These are phyloP conservation scores for Beaufortia kweichowensis DNA, from an alignment of 2,113 vertebrate species.

Conservation along the genomic window DNA sequence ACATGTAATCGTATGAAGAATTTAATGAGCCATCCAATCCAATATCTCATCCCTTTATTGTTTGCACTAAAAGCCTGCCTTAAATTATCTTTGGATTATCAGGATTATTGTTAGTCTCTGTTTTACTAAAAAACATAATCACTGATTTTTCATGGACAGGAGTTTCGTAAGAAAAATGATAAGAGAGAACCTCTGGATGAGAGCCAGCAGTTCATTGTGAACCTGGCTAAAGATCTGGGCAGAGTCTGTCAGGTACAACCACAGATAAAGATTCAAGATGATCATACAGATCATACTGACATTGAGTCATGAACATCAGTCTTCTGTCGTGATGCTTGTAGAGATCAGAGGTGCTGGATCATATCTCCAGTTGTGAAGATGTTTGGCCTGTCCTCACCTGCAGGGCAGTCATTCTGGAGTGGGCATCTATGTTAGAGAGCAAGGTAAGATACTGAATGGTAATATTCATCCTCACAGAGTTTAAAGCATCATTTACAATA, in stretches of 20 bases:
- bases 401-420: conserved; percentile 70
- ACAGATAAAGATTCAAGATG: not conserved
- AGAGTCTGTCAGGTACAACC: conserved; percentile 73
- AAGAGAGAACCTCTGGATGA: conserved; percentile 71
- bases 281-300: not conserved
- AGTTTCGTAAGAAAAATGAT: conserved; percentile 68
- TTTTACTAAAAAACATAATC: not conserved
- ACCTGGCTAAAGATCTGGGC: conserved; percentile 71
- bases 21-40: too few species aligned
- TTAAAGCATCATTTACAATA: not conserved
- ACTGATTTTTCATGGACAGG: conserved; percentile 58
- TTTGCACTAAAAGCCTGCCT: not conserved
- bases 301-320: not conserved
- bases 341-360: conserved; percentile 70
- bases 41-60: too few species aligned
- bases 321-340: conserved; percentile 40
- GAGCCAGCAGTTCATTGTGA: conserved; percentile 73
- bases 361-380: conserved; percentile 72
- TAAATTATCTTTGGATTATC: not conserved
- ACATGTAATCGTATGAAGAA: too few species aligned
- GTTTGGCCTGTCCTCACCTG: conserved; percentile 71
- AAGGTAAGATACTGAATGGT: conserved; percentile 63
- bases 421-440: conserved; percentile 73
- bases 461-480: not conserved
- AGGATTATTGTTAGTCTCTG: not conserved